phyloP scores from a whole-genome alignment of 2,113 vertebrate species.

The Donacobius atricapilla region DNA sequence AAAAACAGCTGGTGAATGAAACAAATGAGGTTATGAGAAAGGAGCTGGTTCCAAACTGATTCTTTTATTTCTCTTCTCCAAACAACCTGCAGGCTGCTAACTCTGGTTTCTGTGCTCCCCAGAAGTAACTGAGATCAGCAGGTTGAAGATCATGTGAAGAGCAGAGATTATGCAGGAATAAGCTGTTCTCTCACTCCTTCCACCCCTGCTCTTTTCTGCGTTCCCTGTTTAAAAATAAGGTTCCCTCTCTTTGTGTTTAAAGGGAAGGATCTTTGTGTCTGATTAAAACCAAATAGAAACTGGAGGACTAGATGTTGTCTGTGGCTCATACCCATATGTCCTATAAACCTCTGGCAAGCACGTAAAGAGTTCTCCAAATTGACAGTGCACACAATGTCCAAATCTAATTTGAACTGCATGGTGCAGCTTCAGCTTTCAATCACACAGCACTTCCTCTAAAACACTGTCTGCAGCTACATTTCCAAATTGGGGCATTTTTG shows the following conservation, averaged over 20 bases:
- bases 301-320: constrained; percentile 1
- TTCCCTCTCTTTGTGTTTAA: not conserved
- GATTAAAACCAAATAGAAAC: constrained; percentile 2
- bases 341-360: constrained; percentile 31
- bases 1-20: constrained; percentile 17
- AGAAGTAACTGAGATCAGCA: constrained; percentile 17
- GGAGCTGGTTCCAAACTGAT: not conserved
- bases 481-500: constrained; percentile 46
- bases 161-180: not conserved
- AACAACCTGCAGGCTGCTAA: not conserved
- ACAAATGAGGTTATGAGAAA: constrained; percentile 12
- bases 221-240: not conserved
- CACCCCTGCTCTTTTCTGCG: not conserved
- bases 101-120: not conserved
- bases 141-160: not conserved
- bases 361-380: constrained; percentile 29
- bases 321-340: constrained; percentile 22
- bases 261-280: not conserved
- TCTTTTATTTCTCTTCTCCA: constrained; percentile 8
- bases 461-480: constrained; percentile 33
- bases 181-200: not conserved
- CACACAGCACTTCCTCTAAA: constrained; percentile 36
- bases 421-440: constrained; percentile 46
- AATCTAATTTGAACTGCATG: constrained; percentile 53
- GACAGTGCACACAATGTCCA: constrained; percentile 23